These are phyloP conservation scores for Amphipyra berbera DNA, from an alignment of 2,888 invertebrate species.

Conservation along the genomic window DNA sequence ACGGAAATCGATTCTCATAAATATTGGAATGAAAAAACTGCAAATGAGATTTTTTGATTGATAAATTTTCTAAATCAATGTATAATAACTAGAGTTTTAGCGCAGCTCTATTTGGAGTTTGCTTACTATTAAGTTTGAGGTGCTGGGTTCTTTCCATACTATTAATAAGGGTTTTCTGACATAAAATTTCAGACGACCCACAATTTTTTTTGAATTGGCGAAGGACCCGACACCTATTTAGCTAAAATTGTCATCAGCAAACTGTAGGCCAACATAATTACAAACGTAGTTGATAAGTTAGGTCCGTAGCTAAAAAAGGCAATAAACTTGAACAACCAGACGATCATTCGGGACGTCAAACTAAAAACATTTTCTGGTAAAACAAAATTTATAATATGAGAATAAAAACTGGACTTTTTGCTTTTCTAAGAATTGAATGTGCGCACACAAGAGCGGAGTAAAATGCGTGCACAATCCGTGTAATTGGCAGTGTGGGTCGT, in stretches of 20 bases:
- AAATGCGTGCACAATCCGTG: conserved; percentile 58
- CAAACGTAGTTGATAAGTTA: too few species aligned
- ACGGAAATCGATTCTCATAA: conserved; percentile 56
- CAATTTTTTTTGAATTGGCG: not conserved
- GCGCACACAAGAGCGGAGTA: conserved; percentile 46
- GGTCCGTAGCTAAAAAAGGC: too few species aligned
- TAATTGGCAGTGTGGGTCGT: conserved; percentile 64
- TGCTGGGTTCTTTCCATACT: too few species aligned
- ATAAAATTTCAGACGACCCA: not conserved
- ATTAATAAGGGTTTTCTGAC: not conserved
- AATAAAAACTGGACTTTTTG: conserved; percentile 46
- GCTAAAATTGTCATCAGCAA: too few species aligned
- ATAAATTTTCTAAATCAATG: conserved; percentile 60
- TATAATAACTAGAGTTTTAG: conserved; percentile 23
- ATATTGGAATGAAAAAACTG: conserved; percentile 55
- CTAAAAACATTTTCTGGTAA: conserved; percentile 8
- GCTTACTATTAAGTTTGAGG: not conserved
- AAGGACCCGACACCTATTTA: too few species aligned
- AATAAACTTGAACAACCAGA: too few species aligned
- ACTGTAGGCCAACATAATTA: too few species aligned
- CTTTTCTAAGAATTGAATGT: conserved; percentile 53
- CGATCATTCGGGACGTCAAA: not conserved
- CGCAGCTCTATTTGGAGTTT: conserved; percentile 9
- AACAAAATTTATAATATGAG: conserved; percentile 30
- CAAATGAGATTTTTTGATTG: conserved; percentile 59